phyloP scores from a whole-genome alignment of 2,888 invertebrate species.

The Heliconius cydno region DNA sequence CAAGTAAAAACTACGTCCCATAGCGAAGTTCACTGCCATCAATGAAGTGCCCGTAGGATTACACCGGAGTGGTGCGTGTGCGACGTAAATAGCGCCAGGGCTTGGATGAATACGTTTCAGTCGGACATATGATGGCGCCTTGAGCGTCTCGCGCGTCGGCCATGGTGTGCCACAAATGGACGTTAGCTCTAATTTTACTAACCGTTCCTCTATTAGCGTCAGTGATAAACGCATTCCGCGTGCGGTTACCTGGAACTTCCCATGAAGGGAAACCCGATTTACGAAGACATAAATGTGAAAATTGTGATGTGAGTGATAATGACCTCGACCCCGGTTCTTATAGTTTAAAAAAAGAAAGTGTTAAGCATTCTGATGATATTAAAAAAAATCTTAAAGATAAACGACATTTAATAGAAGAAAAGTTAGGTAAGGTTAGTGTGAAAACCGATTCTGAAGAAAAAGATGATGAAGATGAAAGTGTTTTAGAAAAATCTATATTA shows the following conservation, averaged over 20 bases:
- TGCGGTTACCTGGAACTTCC: conserved; percentile 72
- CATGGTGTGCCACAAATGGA: conserved; percentile 78
- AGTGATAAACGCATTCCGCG: conserved; percentile 81
- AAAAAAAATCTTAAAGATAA: conserved; percentile 66
- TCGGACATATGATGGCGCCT: conserved; percentile 76
- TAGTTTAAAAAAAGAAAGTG: conserved; percentile 73
- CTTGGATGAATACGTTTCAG: conserved; percentile 65
- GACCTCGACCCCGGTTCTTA: conserved; percentile 63
- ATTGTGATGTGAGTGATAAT: conserved; percentile 70
- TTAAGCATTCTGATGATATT: conserved; percentile 63
- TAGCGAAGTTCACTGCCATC: conserved; percentile 58
- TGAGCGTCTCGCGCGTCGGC: conserved; percentile 72
- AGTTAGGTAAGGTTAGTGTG: conserved; percentile 53
- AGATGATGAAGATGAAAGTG: conserved; percentile 55
- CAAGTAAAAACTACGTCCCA: conserved; percentile 59
- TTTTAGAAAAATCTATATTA: conserved; percentile 34
- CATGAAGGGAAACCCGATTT: conserved; percentile 59
- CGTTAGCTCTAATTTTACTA: conserved; percentile 78
- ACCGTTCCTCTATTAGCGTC: conserved; percentile 74
- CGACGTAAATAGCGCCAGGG: conserved; percentile 68
- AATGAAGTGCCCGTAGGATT: conserved; percentile 65
- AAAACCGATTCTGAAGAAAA: conserved; percentile 53
- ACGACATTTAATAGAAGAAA: conserved; percentile 59
- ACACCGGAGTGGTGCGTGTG: conserved; percentile 63
- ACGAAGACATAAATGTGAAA: conserved; percentile 71